These are phyloP conservation scores for Hydrotaea diabolus DNA, from an alignment of 2,888 invertebrate genomes.

Conservation along the genomic window DNA sequence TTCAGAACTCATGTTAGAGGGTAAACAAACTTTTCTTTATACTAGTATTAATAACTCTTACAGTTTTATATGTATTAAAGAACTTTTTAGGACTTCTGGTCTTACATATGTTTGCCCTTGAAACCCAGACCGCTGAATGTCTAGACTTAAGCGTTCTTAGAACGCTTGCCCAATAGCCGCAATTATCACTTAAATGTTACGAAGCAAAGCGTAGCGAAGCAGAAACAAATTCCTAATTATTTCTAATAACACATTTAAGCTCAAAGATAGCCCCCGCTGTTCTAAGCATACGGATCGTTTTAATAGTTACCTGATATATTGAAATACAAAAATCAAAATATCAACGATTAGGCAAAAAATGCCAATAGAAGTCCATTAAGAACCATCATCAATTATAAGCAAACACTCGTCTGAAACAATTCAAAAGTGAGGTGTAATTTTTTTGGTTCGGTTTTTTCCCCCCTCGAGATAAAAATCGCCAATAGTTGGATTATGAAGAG, in stretches of 20 bases:
- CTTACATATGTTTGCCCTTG: background rate
- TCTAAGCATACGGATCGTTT: background rate
- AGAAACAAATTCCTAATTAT: background rate
- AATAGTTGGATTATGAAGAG: slow-evolving; percentile 5
- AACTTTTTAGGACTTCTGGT: background rate
- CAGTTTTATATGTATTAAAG: no score
- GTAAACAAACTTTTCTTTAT: no score
- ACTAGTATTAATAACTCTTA: no score
- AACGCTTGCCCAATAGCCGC: background rate
- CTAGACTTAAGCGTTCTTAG: background rate
- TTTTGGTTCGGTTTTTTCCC: background rate
- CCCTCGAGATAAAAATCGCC: background rate
- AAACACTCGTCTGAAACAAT: slow-evolving; percentile 5
- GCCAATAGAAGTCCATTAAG: background rate
- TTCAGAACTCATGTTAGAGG: no score
- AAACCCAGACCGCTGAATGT: background rate
- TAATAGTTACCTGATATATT: background rate
- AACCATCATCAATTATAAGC: background rate
- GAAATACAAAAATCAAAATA: background rate
- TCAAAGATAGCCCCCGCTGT: background rate
- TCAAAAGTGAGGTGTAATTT: background rate
- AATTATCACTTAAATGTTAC: background rate
- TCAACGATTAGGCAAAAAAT: slow-evolving; percentile 9
- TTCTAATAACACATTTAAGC: background rate
- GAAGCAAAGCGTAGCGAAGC: background rate